Conservation (phyloP, 2,888 invertebrate species). For the Dicyrtomina minuta region DNA sequence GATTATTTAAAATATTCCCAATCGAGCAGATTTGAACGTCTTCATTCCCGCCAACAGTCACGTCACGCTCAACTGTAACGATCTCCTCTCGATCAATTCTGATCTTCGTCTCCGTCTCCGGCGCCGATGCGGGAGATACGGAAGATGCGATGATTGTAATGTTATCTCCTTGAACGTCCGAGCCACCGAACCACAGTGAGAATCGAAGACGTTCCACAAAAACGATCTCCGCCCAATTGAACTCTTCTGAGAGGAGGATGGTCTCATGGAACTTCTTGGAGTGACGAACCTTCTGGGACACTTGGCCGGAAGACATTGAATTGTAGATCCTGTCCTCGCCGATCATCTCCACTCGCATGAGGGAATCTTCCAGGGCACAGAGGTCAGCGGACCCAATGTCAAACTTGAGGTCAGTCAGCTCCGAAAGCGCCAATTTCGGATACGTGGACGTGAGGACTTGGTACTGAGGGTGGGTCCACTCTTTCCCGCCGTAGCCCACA, state of each 20-base stretch:
- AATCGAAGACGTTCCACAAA: not conserved
- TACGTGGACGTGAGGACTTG: constrained; percentile 5
- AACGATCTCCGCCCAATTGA: constrained; percentile 5
- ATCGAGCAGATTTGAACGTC: constrained; percentile 16
- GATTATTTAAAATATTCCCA: not conserved
- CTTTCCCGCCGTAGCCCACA: not conserved
- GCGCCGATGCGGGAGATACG: not conserved
- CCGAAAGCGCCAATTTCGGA: not conserved
- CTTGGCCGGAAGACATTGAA: too few species aligned
- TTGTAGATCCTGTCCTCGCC: constrained; percentile 3
- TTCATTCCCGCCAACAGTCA: too few species aligned
- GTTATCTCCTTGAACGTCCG: not conserved
- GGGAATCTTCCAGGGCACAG: not conserved
- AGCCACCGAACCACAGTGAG: constrained; percentile 2
- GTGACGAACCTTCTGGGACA: not conserved
- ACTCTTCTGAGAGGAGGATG: not conserved
- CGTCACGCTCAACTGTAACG: too few species aligned
- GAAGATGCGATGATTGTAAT: not conserved
- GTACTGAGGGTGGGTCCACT: not conserved
- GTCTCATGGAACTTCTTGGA: constrained; percentile 10
- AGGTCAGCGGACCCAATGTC: not conserved
- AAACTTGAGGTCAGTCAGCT: constrained; percentile 8
- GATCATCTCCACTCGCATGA: not conserved
- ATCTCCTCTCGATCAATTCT: not conserved
- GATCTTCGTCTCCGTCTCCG: too few species aligned